Percentiles rank a stretch among this genome's conserved stretches.
phyloP scores from a whole-genome alignment of 2,113 vertebrate genomes.

The Hippocampus abdominalis region DNA sequence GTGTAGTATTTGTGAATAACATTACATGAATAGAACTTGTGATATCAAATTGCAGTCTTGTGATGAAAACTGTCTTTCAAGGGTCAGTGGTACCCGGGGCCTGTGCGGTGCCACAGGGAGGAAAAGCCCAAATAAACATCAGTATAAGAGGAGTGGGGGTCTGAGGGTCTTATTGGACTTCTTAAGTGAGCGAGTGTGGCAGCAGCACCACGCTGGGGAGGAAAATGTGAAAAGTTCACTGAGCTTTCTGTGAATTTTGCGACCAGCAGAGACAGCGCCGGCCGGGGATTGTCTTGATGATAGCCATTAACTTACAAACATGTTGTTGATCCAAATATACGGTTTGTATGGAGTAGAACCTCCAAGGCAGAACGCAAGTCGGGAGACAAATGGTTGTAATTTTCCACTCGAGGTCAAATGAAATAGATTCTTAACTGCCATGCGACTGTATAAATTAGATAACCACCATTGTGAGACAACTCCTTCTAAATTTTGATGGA shows the following conservation, averaged over 20 bases:
- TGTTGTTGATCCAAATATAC: background rate
- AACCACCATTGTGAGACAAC: no score
- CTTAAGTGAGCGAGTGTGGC: slow-evolving; percentile 47
- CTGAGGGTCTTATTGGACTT: slow-evolving; percentile 47
- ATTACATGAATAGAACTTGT: background rate
- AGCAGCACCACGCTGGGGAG: slow-evolving; percentile 63
- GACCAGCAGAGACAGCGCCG: background rate
- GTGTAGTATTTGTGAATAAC: background rate
- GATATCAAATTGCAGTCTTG: background rate
- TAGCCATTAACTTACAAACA: background rate
- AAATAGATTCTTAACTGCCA: no score
- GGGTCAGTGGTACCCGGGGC: slow-evolving; percentile 61
- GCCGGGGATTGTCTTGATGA: background rate
- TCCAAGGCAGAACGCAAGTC: background rate
- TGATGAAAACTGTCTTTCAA: background rate
- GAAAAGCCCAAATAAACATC: slow-evolving; percentile 70
- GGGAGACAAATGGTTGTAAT: no score
- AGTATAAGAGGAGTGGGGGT: slow-evolving; percentile 21
- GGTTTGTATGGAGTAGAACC: background rate
- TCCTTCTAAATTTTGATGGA: no score
- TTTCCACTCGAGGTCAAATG: no score
- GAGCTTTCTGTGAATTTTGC: slow-evolving; percentile 31
- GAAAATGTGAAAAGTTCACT: slow-evolving; percentile 70
- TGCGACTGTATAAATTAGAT: no score
- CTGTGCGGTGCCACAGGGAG: slow-evolving; percentile 50